phyloP scores from a whole-genome alignment of 1,140 invertebrate species.

The Achroia grisella region DNA sequence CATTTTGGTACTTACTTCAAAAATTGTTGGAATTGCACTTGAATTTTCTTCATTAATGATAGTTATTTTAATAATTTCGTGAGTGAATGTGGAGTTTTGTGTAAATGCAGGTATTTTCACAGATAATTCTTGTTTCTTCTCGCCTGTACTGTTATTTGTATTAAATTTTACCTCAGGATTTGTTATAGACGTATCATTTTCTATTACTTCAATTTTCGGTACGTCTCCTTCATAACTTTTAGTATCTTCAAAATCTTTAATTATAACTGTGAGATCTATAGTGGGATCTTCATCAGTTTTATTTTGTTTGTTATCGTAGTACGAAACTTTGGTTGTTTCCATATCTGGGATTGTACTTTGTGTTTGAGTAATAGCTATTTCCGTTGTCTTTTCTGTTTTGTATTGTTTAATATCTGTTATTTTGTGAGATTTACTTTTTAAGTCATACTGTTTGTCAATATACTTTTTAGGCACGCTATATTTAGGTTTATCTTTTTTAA shows the following conservation, averaged over 20 bases:
- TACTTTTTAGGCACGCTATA: conserved; percentile 51
- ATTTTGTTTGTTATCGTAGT: conserved; percentile 4
- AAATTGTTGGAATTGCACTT: conserved; percentile 26
- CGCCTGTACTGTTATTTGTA: conserved; percentile 12
- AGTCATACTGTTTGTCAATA: conserved; percentile 32
- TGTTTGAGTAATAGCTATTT: conserved; percentile 4
- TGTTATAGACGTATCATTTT: conserved; percentile 17
- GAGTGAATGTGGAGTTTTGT: conserved; percentile 29
- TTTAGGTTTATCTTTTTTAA: conserved; percentile 34
- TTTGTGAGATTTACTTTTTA: conserved; percentile 21
- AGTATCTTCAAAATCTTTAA: conserved; percentile 23
- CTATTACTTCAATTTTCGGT: conserved; percentile 19
- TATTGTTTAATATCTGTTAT: conserved; percentile 9
- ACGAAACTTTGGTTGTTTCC: conserved; percentile 8
- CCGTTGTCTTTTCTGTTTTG: conserved; percentile 9
- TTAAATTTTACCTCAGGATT: conserved; percentile 12
- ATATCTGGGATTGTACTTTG: conserved; percentile 5
- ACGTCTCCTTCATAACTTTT: conserved; percentile 15
- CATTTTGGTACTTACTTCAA: conserved; percentile 52
- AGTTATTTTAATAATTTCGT: conserved; percentile 60
- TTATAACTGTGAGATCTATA: conserved; percentile 50
- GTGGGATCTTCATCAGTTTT: conserved; percentile 33
- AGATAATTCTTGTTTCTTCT: conserved; percentile 6
- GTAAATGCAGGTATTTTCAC: conserved; percentile 7
- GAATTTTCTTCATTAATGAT: conserved; percentile 35